Evolutionary conservation across 2,888 invertebrate species (phyloP), one percentile per base, ranked within the genome.

Genomic region (Nomada flava): DNA sequence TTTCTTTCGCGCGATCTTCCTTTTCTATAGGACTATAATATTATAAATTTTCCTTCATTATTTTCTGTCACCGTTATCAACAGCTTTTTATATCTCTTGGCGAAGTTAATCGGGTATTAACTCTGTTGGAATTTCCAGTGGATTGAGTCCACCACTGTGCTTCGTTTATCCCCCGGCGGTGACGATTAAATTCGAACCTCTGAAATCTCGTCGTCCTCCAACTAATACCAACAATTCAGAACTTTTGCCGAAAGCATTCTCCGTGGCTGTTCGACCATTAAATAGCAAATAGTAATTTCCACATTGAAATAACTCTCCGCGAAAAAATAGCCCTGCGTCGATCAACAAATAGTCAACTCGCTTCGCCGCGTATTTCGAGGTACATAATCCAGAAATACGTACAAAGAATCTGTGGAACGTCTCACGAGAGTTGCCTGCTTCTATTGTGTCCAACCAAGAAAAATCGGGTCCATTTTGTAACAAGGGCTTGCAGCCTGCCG

Each of bases 321-420:
- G 57, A 82, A 85, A 76, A 78, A 76, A 85, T 77, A 70, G 36
- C 68, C 44, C n/a, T 23, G n/a, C 57, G 20, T 29, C 11, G 62
- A 47, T 70, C 78, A 83, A 85, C 77, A 76, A 86, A 86, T 76
- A 73, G 74, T n/a, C 20, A 47, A 52, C n/a, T 74, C 57, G 65
- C 42, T 74, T 62, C 57, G 67, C 47, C 44, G n/a, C 55, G 44
- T 65, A 64, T 76, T 67, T 59, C 76, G 77, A 76, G 77, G 71
- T 79, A 20, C 20, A 20, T 20, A 83, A 82, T 79, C 74, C 67
- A 18, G 73, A 67, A 69, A 72, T 82, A 80, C 72, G 78, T 4
- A 64, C 84, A 64, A 82, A 80, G 81, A 82, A 85, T 88, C 86
- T 72, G 86, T 88, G 85, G 83, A 52, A 76, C 78, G 86, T 85